Percentiles rank a stretch among this genome's conserved stretches.
Evolutionary conservation across 2,113 vertebrate genomes (phyloP).

Genomic region (Xenopus borealis): DNA sequence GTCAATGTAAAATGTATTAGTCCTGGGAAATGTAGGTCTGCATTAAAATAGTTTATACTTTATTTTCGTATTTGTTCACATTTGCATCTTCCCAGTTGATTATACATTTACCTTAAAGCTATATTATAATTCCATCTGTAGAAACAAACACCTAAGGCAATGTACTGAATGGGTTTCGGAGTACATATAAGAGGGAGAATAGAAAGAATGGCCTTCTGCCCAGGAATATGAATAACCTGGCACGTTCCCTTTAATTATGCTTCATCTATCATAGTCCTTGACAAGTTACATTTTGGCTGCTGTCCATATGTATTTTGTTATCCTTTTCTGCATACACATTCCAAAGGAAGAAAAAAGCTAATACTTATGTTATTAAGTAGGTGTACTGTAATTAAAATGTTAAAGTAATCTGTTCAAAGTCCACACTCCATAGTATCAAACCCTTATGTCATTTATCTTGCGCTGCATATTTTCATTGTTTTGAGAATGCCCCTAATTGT

Average conservation of each 20-base stretch:
- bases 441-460: background rate
- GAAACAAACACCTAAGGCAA: background rate
- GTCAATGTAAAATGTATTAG: conserved; percentile 4
- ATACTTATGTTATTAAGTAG: background rate
- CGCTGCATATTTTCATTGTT: background rate
- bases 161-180: background rate
- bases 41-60: background rate
- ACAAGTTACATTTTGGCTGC: background rate
- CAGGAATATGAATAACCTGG: background rate
- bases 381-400: background rate
- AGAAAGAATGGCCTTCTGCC: background rate
- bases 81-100: background rate
- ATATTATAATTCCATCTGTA: background rate
- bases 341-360: background rate
- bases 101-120: background rate
- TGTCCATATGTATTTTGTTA: background rate
- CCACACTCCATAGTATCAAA: background rate
- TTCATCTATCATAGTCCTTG: background rate
- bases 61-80: background rate
- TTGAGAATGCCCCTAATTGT: background rate
- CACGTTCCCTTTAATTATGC: background rate
- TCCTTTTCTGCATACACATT: background rate
- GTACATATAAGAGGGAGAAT: background rate
- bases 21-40: background rate
- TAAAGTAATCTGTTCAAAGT: background rate